Evolutionary conservation across 2,113 vertebrate species (phyloP).

Genomic region (Amazona vittata): DNA sequence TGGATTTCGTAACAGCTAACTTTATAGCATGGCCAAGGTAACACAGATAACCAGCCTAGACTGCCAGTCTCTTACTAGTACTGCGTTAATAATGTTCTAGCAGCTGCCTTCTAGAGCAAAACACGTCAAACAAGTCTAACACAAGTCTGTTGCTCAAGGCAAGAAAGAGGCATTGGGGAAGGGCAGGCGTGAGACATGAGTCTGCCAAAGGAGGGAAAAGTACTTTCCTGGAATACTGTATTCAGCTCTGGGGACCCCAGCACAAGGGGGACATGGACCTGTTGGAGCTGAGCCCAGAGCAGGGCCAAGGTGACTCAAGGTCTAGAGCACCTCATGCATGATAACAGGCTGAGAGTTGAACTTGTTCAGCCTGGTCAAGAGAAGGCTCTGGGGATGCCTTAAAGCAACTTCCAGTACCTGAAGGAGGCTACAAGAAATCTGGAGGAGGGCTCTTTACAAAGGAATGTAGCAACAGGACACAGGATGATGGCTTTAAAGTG

Average conservation of each 20-base stretch:
- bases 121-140: background rate
- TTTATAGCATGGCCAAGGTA: background rate
- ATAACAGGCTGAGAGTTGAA: background rate
- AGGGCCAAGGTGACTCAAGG: background rate
- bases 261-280: background rate
- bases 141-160: background rate
- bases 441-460: background rate
- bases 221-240: background rate
- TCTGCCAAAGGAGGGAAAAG: background rate
- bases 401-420: background rate
- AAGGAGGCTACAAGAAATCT: background rate
- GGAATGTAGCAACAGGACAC: background rate
- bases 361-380: background rate
- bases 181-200: background rate
- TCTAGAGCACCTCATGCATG: background rate
- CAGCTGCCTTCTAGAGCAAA: background rate
- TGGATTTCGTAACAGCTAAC: rapidly evolving
- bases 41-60: background rate
- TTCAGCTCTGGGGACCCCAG: background rate
- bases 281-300: background rate
- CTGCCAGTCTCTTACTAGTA: background rate
- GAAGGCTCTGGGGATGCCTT: background rate
- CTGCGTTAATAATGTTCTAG: rapidly evolving
- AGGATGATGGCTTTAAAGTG: background rate
- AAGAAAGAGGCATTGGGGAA: background rate